Evolutionary conservation across 2,888 invertebrate species (phyloP).

Genomic region (Lepidocyrtinus sp.): DNA sequence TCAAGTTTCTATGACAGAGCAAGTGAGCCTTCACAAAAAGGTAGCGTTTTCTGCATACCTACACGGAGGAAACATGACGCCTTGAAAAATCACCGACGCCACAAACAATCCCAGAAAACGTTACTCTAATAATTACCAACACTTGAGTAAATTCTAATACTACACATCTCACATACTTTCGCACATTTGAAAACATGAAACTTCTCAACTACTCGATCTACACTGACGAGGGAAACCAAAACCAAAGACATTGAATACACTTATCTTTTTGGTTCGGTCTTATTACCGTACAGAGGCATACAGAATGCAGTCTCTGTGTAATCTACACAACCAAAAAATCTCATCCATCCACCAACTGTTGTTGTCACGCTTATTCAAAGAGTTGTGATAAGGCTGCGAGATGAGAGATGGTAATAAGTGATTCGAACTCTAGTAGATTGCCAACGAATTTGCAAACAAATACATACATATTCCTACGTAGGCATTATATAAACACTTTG

Average conservation of each 20-base stretch:
- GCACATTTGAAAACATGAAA: not conserved
- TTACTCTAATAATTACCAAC: constrained; percentile 23
- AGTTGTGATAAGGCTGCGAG: not conserved
- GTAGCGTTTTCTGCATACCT: not conserved
- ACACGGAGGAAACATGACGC: constrained; percentile 47
- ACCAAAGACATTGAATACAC: not conserved
- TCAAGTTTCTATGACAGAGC: not conserved
- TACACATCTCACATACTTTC: constrained; percentile 24
- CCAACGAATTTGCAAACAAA: constrained; percentile 27
- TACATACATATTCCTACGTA: constrained; percentile 14
- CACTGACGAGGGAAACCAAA: not conserved
- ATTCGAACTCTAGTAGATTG: constrained; percentile 20
- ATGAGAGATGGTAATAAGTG: constrained; percentile 10
- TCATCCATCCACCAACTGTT: constrained; percentile 31
- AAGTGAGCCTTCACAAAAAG: not conserved
- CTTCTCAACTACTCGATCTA: not conserved
- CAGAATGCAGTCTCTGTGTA: not conserved
- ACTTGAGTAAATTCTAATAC: too few species aligned
- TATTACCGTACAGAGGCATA: not conserved
- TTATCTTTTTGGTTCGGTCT: not conserved
- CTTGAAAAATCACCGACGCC: constrained; percentile 39
- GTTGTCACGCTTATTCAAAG: constrained; percentile 21
- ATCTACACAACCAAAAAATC: constrained; percentile 7
- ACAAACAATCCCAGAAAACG: constrained; percentile 22
- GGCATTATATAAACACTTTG: constrained; percentile 1